phyloP scores from a whole-genome alignment of 2,113 vertebrate genomes.

The Psilopogon haemacephalus region DNA sequence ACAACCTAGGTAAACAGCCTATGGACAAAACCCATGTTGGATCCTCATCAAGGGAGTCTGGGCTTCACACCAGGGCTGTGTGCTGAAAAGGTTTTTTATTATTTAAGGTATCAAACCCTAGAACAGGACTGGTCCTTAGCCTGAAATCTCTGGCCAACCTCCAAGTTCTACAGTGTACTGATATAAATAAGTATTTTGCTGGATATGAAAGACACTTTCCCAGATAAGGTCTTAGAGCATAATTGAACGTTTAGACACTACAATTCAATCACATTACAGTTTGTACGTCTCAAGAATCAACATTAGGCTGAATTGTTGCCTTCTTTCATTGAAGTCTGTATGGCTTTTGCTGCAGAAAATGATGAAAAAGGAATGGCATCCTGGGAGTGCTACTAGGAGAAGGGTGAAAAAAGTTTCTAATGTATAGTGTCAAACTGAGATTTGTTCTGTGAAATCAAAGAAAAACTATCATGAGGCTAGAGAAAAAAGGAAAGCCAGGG shows the following conservation, averaged over 20 bases:
- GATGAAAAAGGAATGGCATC: background rate
- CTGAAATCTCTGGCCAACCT: background rate
- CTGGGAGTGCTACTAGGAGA: background rate
- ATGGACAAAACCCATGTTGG: fast-evolving
- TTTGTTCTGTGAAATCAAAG: background rate
- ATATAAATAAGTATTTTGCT: background rate
- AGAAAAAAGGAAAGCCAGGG: background rate
- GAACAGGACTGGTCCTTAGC: background rate
- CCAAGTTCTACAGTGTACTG: background rate
- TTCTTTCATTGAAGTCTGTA: background rate
- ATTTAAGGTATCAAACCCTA: background rate
- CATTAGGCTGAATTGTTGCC: background rate
- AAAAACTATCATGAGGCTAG: background rate
- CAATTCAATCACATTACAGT: background rate
- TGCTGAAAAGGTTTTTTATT: background rate
- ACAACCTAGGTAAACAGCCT: background rate
- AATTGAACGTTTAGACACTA: background rate
- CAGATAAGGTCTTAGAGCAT: background rate
- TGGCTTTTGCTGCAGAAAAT: background rate
- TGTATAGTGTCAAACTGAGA: background rate
- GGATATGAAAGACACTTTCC: background rate
- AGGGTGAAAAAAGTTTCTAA: background rate
- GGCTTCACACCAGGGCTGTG: background rate
- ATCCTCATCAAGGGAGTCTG: background rate
- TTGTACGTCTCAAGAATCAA: background rate